Evolutionary conservation across 2,113 vertebrate species (phyloP).

Genomic region (Pachyramphus minor): DNA sequence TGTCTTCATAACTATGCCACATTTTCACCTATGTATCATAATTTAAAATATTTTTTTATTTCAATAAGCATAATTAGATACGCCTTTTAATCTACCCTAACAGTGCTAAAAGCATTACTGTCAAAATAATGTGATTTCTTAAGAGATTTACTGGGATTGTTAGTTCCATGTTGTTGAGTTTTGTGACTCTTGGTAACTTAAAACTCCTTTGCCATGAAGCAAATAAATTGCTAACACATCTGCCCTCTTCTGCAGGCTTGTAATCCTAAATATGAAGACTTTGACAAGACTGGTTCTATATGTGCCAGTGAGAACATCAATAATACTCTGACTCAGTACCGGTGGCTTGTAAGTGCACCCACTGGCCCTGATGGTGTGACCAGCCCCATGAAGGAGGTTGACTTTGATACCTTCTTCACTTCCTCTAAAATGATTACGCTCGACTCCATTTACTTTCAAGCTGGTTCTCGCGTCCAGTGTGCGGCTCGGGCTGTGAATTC

Average conservation of each 20-base stretch:
- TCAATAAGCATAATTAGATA: background rate
- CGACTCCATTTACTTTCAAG: conserved; percentile 95
- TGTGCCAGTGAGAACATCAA: conserved; percentile 91
- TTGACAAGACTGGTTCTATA: conserved; percentile 88
- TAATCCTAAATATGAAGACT: conserved; percentile 88
- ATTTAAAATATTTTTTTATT: background rate
- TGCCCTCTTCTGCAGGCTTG: conserved; percentile 80
- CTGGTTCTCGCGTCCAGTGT: conserved; percentile 90
- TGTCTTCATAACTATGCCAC: background rate
- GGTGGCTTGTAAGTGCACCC: conserved; percentile 91
- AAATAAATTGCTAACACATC: background rate
- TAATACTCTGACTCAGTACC: conserved; percentile 86
- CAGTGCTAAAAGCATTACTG: background rate
- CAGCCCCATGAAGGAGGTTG: conserved; percentile 90
- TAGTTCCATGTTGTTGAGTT: background rate
- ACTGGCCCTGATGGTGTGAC: conserved; percentile 85
- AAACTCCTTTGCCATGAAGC: background rate
- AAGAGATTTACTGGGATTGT: background rate
- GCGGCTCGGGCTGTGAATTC: conserved; percentile 87
- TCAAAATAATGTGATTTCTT: background rate
- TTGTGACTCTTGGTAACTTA: background rate
- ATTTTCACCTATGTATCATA: background rate
- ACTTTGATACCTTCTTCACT: conserved; percentile 95
- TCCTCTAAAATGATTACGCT: conserved; percentile 91
- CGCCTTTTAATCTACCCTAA: background rate